Evolutionary conservation across 2,888 invertebrate species (phyloP), one percentile per base, ranked within the genome.

Genomic region (Sthenelais limicola): DNA sequence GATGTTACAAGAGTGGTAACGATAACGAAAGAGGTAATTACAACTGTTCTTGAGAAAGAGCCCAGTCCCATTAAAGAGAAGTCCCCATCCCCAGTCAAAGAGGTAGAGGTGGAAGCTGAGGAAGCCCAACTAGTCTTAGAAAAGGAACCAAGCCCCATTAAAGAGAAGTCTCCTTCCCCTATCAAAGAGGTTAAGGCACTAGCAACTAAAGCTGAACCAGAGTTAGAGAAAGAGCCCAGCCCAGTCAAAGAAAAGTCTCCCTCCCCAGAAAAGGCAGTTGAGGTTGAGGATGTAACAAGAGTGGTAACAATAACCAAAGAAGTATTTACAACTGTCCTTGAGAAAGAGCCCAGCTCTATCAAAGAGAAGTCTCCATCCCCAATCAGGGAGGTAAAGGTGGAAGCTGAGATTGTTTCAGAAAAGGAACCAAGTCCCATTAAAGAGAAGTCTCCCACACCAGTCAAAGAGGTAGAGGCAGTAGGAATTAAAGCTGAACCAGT

Each of bases 161-260:
- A 56, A 32, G 56, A 56, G 33, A 56, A 56, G 56, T 56, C 56
- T n/a, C 56, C 56, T n/a, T 56, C 56, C 12, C 56, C 56, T 33
- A 33, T 26, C 3, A 4, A 32, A 9, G 28, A 54, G 54, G 58
- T 33, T 21, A 58, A 58, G 21, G 58, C 35, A 33, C n/a, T n/a
- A n/a, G n/a, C n/a, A n/a, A n/a, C n/a, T n/a, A n/a, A n/a, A n/a
- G 58, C 5, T 7, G 58, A 58, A 26, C 28, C 30, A 56, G 28
- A 21, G 24, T 18, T 30, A 56, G 30, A 28, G 26, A 28, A 24
- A 9, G 56, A 21, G 56, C 28, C 56, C 30, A 30, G 30, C 18
- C 26, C 26, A 9, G 56, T 28, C 15, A 15, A 26, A 21, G 30
- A 56, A 30, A 56, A 56, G 30, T 56, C 56, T 26, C 28, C 26